Conservation (phyloP, 2,797 vertebrate species). For the Hemitrygon akajei region DNA sequence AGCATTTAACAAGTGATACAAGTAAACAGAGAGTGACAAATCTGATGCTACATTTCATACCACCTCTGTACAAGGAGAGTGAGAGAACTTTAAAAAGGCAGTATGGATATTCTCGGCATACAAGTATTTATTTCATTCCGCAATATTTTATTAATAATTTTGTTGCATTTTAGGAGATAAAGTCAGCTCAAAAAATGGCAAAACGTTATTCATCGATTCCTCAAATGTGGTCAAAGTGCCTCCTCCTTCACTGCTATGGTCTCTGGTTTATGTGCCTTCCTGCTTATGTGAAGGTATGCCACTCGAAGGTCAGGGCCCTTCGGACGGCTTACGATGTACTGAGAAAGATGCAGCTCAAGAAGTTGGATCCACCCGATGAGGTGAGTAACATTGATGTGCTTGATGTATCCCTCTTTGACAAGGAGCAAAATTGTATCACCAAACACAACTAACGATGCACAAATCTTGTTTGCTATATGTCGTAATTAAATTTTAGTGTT, state of each 20-base stretch:
- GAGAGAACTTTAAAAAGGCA: background rate
- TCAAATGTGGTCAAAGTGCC: constrained; percentile 97
- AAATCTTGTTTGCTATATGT: background rate
- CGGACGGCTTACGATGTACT: constrained; percentile 87
- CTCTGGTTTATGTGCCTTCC: constrained; percentile 98
- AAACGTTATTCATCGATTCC: constrained; percentile 89
- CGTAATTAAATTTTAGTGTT: background rate
- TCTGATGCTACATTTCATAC: background rate
- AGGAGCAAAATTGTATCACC: background rate
- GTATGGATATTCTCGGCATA: background rate
- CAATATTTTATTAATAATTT: background rate
- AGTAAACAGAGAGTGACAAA: background rate
- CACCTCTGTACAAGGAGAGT: background rate
- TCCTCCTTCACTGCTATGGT: constrained; percentile 87
- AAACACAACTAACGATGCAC: background rate
- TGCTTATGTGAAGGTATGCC: constrained; percentile 79
- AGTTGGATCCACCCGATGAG: constrained; percentile 92
- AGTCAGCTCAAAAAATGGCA: constrained; percentile 86
- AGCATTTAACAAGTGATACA: background rate
- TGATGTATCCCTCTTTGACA: background rate
- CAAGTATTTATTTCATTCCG: background rate
- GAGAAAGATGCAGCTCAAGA: constrained; percentile 89
- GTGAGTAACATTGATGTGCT: constrained; percentile 52
- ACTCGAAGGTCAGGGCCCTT: constrained; percentile 89
- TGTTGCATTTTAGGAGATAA: constrained; percentile 78